phyloP scores from a whole-genome alignment of 2,113 vertebrate genomes.

The Semnopithecus entellus region DNA sequence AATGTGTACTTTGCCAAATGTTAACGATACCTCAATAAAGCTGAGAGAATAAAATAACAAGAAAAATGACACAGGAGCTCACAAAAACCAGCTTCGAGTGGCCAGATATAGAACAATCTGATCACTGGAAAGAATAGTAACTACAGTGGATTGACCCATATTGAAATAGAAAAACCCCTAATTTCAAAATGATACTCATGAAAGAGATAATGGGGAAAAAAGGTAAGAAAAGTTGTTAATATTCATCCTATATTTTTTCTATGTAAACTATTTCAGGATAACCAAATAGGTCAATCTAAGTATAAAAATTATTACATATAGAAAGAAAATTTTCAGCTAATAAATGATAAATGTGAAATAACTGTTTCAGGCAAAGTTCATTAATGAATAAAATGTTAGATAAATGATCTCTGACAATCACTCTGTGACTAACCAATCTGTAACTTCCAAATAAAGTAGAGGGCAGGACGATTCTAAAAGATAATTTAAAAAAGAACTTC shows the following conservation, averaged over 20 bases:
- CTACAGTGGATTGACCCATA: background rate
- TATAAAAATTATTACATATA: background rate
- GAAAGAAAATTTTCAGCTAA: background rate
- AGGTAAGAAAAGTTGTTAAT: background rate
- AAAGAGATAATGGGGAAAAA: background rate
- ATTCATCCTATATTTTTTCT: background rate
- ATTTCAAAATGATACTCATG: background rate
- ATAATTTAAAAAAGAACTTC: background rate
- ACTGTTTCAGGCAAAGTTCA: background rate
- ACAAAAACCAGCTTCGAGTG: background rate
- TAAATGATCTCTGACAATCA: background rate
- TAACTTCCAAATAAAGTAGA: background rate
- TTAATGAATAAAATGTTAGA: conserved; percentile 18
- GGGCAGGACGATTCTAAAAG: background rate
- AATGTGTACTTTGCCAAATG: background rate
- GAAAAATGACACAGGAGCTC: background rate
- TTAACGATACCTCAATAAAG: background rate
- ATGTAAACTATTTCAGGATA: background rate
- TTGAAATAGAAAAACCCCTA: background rate
- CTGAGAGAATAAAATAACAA: background rate
- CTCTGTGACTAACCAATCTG: background rate
- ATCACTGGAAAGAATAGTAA: background rate
- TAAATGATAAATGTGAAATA: background rate
- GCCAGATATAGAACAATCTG: background rate
- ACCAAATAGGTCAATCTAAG: background rate